These are phyloP conservation scores for Pseudachorutes palmiensis DNA, from an alignment of 1,140 invertebrate genomes.

Conservation along the genomic window DNA sequence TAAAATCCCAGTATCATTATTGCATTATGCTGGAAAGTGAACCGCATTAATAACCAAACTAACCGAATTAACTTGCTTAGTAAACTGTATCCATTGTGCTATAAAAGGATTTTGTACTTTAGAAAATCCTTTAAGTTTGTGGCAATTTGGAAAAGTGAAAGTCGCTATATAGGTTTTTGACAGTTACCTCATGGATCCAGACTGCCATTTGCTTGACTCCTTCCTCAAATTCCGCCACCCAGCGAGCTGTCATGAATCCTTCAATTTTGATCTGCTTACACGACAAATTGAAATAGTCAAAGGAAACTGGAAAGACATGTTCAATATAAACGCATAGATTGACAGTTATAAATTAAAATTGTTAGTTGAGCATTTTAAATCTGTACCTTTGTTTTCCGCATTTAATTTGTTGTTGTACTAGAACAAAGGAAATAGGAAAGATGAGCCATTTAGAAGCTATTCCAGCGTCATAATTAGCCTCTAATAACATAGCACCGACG, in stretches of 20 bases:
- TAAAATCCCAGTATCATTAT: too few relatives aligned
- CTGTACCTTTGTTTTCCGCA: slow-evolving; percentile 21
- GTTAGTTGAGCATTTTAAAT: slow-evolving; percentile 32
- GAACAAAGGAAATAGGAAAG: slow-evolving; percentile 2
- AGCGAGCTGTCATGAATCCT: slow-evolving; percentile 38
- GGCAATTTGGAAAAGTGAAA: too few relatives aligned
- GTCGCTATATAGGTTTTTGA: too few relatives aligned
- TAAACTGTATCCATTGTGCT: too few relatives aligned
- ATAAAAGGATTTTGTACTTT: too few relatives aligned
- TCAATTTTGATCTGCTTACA: slow-evolving; percentile 39
- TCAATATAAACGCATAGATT: neutral
- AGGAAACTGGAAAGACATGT: slow-evolving; percentile 31
- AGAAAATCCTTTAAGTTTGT: too few relatives aligned
- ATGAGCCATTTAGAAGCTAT: neutral
- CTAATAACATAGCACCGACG: too few relatives aligned
- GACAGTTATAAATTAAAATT: neutral
- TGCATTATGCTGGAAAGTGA: too few relatives aligned
- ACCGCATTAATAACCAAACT: too few relatives aligned
- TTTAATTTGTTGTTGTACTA: slow-evolving; percentile 4
- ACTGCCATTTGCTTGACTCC: slow-evolving; percentile 39
- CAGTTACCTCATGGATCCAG: slow-evolving; percentile 39
- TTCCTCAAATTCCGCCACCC: slow-evolving; percentile 37
- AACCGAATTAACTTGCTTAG: too few relatives aligned
- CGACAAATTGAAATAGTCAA: slow-evolving; percentile 31
- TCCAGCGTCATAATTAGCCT: too few relatives aligned